These are phyloP conservation scores for Scaptomyza parva DNA, from an alignment of 2,888 invertebrate genomes.

Conservation along the genomic window DNA sequence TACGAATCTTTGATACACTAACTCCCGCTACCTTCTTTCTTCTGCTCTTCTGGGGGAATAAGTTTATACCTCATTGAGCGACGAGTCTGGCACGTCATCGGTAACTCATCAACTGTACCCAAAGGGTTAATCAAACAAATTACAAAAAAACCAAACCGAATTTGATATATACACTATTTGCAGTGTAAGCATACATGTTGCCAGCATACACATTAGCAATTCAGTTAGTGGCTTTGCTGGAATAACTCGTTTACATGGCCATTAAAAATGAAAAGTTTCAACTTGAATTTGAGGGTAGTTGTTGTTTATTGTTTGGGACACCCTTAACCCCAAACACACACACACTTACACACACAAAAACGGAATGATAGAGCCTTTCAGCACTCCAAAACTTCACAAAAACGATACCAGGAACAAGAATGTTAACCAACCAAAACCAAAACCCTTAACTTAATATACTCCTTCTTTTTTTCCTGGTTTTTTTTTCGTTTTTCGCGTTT, in stretches of 20 bases:
- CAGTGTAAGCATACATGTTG: conserved; percentile 12
- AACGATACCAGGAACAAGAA: conserved; percentile 25
- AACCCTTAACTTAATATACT: conserved; percentile 24
- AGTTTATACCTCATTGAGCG: too few relatives aligned
- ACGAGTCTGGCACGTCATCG: too few relatives aligned
- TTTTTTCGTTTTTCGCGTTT: conserved; percentile 1
- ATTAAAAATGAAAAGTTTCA: conserved; percentile 2
- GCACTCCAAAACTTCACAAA: conserved; percentile 16
- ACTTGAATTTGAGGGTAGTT: conserved; percentile 28
- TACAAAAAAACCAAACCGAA: not conserved
- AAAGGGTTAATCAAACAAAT: too few relatives aligned
- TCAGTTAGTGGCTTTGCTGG: conserved; percentile 24
- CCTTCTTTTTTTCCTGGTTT: not conserved
- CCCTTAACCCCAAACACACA: not conserved
- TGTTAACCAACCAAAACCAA: conserved; percentile 30
- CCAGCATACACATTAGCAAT: conserved; percentile 36
- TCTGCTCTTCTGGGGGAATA: not conserved
- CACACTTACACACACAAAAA: not conserved
- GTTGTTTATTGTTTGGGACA: not conserved
- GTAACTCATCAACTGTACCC: too few relatives aligned
- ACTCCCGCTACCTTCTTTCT: too few relatives aligned
- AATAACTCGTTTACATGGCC: conserved; percentile 2
- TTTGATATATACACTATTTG: not conserved
- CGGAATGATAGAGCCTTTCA: not conserved
- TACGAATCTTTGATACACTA: not conserved